Evolutionary conservation across 2,113 vertebrate species (phyloP).

Genomic region (Albula goreensis): DNA sequence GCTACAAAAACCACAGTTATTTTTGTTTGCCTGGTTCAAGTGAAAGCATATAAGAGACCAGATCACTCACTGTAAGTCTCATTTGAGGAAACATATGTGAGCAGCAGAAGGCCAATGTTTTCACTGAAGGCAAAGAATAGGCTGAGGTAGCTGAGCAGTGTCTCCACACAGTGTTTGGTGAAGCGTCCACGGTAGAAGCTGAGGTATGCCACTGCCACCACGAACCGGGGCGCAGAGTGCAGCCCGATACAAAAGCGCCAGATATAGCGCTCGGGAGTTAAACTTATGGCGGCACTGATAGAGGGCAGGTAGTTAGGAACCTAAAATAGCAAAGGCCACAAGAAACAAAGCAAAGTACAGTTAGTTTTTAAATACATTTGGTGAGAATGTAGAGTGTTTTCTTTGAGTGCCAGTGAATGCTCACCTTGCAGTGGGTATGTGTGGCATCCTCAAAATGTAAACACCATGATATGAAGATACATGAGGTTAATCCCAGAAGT

Average conservation of each 20-base stretch:
- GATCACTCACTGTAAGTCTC: slow-evolving; percentile 72
- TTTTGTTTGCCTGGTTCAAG: background rate
- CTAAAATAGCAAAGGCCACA: slow-evolving; percentile 54
- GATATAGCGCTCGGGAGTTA: slow-evolving; percentile 85
- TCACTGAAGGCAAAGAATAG: slow-evolving; percentile 77
- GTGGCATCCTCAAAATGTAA: slow-evolving; percentile 83
- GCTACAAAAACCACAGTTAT: background rate
- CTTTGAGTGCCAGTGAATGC: slow-evolving; percentile 14
- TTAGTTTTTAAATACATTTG: background rate
- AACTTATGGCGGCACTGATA: slow-evolving; percentile 88
- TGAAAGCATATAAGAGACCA: background rate
- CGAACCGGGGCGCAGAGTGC: slow-evolving; percentile 85
- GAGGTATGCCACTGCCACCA: slow-evolving; percentile 80
- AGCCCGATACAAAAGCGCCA: slow-evolving; percentile 90
- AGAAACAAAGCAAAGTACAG: background rate
- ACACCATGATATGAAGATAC: slow-evolving; percentile 77
- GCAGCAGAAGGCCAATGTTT: slow-evolving; percentile 82
- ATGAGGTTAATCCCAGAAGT: slow-evolving; percentile 79
- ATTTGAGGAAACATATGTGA: slow-evolving; percentile 89
- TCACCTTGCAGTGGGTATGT: slow-evolving; percentile 85
- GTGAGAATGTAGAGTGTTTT: background rate
- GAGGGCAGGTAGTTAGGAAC: slow-evolving; percentile 94
- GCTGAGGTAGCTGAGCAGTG: slow-evolving; percentile 66
- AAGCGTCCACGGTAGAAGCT: slow-evolving; percentile 78
- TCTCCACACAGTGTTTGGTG: slow-evolving; percentile 60